A percentile compares a stretch with the other conserved stretches of the same genome.
phyloP scores from a whole-genome alignment of 1,140 invertebrate genomes.

The Leptonema lineaticorne region DNA sequence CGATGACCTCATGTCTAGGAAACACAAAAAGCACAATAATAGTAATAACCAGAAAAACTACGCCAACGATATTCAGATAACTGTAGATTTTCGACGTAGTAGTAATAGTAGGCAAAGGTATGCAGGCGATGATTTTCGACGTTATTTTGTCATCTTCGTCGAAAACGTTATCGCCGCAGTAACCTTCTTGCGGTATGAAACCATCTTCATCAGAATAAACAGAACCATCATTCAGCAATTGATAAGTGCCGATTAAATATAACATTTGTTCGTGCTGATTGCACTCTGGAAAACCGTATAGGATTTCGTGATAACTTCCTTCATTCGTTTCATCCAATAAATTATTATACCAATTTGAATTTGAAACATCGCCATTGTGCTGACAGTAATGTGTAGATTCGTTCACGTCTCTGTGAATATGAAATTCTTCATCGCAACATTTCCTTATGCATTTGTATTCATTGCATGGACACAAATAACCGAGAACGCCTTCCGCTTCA shows the following conservation, averaged over 20 bases:
- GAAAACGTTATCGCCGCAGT: conserved; percentile 1
- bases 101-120: background rate
- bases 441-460: conserved; percentile 5
- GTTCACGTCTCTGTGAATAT: background rate
- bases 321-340: background rate
- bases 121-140: background rate
- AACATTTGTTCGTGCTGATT: background rate
- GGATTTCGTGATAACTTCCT: background rate
- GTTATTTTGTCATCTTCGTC: background rate
- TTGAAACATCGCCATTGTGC: background rate
- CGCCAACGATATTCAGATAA: background rate
- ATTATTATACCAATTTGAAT: conserved; percentile 1
- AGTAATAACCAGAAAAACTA: background rate
- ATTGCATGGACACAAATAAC: conserved; percentile 12
- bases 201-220: background rate
- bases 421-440: background rate
- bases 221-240: background rate
- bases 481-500: background rate
- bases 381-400: too few relatives aligned
- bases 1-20: background rate
- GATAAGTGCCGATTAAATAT: background rate
- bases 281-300: background rate
- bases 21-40: background rate
- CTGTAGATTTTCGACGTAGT: background rate
- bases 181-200: background rate